Base-by-base conservation (phyloP, 2,113 vertebrate species). In the Xiphophorus maculatus region DNA sequence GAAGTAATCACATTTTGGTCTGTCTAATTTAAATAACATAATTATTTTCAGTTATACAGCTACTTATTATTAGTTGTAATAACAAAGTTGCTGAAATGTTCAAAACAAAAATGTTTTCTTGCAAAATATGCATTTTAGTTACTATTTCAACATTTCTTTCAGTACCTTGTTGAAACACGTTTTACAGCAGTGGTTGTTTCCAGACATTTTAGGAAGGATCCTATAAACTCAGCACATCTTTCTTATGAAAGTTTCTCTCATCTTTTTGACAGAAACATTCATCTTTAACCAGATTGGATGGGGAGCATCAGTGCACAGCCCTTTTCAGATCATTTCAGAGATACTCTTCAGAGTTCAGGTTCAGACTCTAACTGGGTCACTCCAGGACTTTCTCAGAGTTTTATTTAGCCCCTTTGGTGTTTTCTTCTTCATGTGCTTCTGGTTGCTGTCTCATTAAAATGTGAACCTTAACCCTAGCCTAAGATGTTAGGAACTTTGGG, bases 351-450 rank as follows among this genome's bases (percentile, higher is more conserved):
- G n/a, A 3, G 63, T 66, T 44, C 33, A 15, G 33, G 42, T 70
- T 28, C 68, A 32, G 42, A 35, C n/a, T 35, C 74, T 44, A 64
- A 65, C 63, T 65, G 63, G 69, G 40, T 29, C 66, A 48, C 66
- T 19, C 8, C 32, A 65, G 66, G 48, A 69, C 40, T 64, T 54
- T 77, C 51, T 27, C 17, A 15, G n/a, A 7, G 6, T 17, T 29
- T 35, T 27, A 61, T 60, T 27, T 37, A 37, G 40, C 51, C 33
- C 8, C 25, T 51, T 54, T 69, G 27, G 44, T 63, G n/a, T 71
- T 64, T 77, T 70, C n/a, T 65, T 71, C 12, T 35, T 37, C 25
- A 35, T 58, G 25, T 61, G 48, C 1, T 72, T 66, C 22, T 60
- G 63, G 25, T 28, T 60, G 5, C 58, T 42, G n/a, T 54, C 48